Conservation (phyloP, 1,140 invertebrate genomes). For the Homarus americanus region DNA sequence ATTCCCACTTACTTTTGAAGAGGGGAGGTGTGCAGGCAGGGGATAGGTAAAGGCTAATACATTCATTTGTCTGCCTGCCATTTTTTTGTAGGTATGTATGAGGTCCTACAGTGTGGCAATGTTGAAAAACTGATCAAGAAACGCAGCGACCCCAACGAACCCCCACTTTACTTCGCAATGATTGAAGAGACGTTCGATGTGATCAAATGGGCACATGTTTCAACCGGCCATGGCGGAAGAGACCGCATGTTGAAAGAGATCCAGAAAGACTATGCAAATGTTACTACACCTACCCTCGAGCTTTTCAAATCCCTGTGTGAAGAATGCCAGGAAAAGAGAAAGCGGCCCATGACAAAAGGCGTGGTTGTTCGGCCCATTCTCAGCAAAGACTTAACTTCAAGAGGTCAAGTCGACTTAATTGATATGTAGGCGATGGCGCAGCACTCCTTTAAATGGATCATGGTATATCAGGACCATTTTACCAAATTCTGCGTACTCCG, state of each 20-base stretch:
- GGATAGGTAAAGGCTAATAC: too few relatives aligned
- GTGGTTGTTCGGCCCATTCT: conserved; percentile 16
- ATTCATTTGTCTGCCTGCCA: too few relatives aligned
- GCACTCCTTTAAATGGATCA: conserved; percentile 43
- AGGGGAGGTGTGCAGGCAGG: too few relatives aligned
- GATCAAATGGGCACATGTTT: conserved; percentile 6
- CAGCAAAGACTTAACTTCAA: conserved; percentile 39
- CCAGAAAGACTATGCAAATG: conserved; percentile 20
- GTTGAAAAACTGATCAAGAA: not conserved
- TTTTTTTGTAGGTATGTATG: too few relatives aligned
- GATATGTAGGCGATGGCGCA: conserved; percentile 36
- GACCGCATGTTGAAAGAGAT: conserved; percentile 39
- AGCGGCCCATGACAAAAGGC: not conserved
- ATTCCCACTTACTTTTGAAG: too few relatives aligned
- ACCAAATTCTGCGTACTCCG: conserved; percentile 38
- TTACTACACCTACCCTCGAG: not conserved
- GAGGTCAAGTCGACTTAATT: conserved; percentile 36
- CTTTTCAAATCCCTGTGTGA: conserved; percentile 36
- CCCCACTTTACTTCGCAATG: conserved; percentile 5
- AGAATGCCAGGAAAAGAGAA: conserved; percentile 22
- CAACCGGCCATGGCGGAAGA: conserved; percentile 32
- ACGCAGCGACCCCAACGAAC: not conserved
- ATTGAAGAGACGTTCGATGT: conserved; percentile 12
- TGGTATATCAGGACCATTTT: conserved; percentile 43
- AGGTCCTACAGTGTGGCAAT: not conserved